phyloP scores from a whole-genome alignment of 2,113 vertebrate genomes.

The Athene cunicularia region DNA sequence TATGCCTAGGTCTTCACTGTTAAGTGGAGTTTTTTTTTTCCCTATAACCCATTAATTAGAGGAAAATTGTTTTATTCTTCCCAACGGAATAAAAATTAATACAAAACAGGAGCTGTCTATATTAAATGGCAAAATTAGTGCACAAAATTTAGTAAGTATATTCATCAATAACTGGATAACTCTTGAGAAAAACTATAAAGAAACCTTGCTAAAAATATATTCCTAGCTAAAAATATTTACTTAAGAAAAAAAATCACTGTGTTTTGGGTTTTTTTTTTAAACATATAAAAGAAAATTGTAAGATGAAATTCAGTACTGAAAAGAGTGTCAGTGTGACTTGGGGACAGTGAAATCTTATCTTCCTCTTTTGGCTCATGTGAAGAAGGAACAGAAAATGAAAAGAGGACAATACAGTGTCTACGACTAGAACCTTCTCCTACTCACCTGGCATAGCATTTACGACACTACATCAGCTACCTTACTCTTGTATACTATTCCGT shows the following conservation, averaged over 20 bases:
- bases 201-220: not conserved
- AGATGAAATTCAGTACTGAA: not conserved
- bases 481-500: not conserved
- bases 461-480: not conserved
- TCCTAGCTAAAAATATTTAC: not conserved
- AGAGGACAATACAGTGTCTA: rapidly evolving
- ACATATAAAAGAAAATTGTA: not conserved
- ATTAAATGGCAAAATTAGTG: not conserved
- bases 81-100: not conserved
- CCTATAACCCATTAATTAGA: not conserved
- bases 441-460: not conserved
- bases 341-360: not conserved
- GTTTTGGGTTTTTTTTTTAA: not conserved
- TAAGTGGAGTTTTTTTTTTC: not conserved
- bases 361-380: not conserved
- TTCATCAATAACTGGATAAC: not conserved
- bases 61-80: not conserved
- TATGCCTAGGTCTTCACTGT: not conserved
- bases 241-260: not conserved
- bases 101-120: not conserved
- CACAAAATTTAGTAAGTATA: not conserved
- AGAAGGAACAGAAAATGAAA: not conserved
- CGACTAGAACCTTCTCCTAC: not conserved
- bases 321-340: not conserved
- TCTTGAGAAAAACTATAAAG: not conserved